These are phyloP conservation scores for Eudasyphora cyanicolor DNA, from an alignment of 2,888 invertebrate genomes.

Conservation along the genomic window DNA sequence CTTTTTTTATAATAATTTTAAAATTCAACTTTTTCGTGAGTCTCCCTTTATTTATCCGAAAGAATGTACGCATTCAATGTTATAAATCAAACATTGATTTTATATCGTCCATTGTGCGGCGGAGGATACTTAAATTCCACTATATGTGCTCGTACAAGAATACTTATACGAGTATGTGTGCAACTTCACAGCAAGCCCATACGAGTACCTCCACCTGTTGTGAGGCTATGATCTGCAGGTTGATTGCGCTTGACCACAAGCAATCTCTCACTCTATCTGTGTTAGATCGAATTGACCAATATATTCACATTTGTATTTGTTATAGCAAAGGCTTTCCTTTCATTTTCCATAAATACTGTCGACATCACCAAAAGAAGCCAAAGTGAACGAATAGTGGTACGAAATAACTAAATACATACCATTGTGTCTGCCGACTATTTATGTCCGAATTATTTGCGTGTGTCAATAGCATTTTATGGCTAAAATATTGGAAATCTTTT, in stretches of 20 bases:
- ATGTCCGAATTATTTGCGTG: constrained; percentile 42
- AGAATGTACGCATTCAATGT: too few species aligned
- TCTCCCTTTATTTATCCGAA: too few species aligned
- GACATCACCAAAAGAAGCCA: background rate
- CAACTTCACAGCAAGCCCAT: background rate
- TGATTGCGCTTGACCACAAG: constrained; percentile 10
- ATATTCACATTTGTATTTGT: background rate
- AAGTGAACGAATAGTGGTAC: constrained; percentile 20
- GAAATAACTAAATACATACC: background rate
- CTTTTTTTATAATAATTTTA: too few species aligned
- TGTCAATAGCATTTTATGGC: constrained; percentile 17
- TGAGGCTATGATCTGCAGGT: background rate
- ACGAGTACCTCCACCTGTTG: background rate
- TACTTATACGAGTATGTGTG: background rate
- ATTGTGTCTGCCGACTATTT: constrained; percentile 32
- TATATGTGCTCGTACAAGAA: too few species aligned
- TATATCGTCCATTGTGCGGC: too few species aligned
- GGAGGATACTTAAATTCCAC: too few species aligned
- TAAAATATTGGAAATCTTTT: constrained; percentile 19
- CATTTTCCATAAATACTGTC: constrained; percentile 12
- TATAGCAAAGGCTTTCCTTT: background rate
- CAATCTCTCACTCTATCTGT: too few species aligned
- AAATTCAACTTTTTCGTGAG: too few species aligned
- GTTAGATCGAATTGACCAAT: background rate
- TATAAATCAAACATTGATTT: too few species aligned